A percentile compares a stretch with the other conserved stretches of the same genome.
Evolutionary conservation across 1,140 invertebrate genomes (phyloP).

Genomic region (Choristoneura fumiferana): DNA sequence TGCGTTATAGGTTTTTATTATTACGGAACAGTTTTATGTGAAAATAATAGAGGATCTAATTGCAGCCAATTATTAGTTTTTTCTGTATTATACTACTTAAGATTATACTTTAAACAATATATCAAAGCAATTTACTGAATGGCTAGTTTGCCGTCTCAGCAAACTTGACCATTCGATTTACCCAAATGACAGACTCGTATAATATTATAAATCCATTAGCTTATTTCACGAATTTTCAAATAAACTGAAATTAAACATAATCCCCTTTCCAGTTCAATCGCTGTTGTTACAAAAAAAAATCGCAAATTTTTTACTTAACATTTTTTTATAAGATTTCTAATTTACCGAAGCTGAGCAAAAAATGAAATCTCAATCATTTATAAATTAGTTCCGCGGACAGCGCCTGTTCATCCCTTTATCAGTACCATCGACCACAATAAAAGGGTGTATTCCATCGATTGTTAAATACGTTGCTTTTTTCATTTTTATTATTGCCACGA

Average conservation of each 20-base stretch:
- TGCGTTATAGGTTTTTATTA: slow-evolving; percentile 47
- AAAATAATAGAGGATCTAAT: slow-evolving; percentile 33
- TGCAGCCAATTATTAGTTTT: slow-evolving; percentile 17
- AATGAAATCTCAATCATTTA: slow-evolving; percentile 76
- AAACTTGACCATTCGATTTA: too few species aligned
- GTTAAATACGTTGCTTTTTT: slow-evolving; percentile 51
- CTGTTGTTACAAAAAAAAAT: too few species aligned
- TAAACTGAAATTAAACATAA: too few species aligned
- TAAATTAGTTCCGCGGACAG: slow-evolving; percentile 76
- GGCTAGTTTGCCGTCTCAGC: too few species aligned
- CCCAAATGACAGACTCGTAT: too few species aligned
- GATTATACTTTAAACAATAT: too few species aligned
- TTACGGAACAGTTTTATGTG: slow-evolving; percentile 28
- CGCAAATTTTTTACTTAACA: too few species aligned
- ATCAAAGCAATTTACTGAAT: too few species aligned
- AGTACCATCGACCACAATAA: slow-evolving; percentile 68
- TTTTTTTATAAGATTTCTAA: not conserved
- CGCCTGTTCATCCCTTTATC: slow-evolving; percentile 71
- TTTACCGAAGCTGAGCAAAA: slow-evolving; percentile 35
- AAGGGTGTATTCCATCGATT: slow-evolving; percentile 61
- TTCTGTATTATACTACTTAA: too few species aligned
- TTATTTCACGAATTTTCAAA: too few species aligned
- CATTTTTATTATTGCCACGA: slow-evolving; percentile 59
- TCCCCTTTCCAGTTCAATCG: too few species aligned
- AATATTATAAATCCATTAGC: too few species aligned